Base-by-base conservation (phyloP, 64 coral and sea anemone species). In the Montipora sp. region DNA sequence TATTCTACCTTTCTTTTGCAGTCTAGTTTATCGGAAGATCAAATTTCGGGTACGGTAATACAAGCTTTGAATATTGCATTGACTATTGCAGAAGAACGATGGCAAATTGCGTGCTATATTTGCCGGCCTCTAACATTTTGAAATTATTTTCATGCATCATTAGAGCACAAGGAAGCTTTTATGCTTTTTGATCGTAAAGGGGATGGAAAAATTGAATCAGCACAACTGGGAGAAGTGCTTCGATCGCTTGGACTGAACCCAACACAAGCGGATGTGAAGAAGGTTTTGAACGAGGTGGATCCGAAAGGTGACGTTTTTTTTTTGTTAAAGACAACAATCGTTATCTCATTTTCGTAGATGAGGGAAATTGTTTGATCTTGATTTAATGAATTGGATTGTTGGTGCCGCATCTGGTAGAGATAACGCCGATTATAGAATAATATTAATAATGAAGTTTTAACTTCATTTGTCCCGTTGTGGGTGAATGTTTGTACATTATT, bases 111-210 rank as follows among this genome's bases (percentile, higher is more conserved):
- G 36, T 57, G 53, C 11, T 23, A 20, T 15, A n/a, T 46, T 83
- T 69, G 5, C 65, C 65, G 8, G 65, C 11, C 14, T 27, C 8
- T 24, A 71, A 10, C 20, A 14, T 70, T 49, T 47, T 15, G 3
- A 67, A 15, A 14, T 9, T 19, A 19, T 49, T 8, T 78, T 84
- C 7, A 49, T 49, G 48, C 43, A 11, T 67, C 49, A 9, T 71
- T 23, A 94, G 93, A 94, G 55, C 89, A 94, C 20, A 59, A 83
- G 18, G 93, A 94, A 48, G 93, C 93, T n/a, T 94, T 94, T 69
- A 71, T 77, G 45, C 44, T 94, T n/a, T 94, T 94, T 77, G 93
- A 94, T 90, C 79, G 87, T 27, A 75, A 68, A 70, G 75, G 89
- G n/a, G 87, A 94, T 78, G 93, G 93, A 51, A 66, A 67, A 19